Evolutionary conservation across 2,888 invertebrate species (phyloP).

Genomic region (Drosophila siamana): DNA sequence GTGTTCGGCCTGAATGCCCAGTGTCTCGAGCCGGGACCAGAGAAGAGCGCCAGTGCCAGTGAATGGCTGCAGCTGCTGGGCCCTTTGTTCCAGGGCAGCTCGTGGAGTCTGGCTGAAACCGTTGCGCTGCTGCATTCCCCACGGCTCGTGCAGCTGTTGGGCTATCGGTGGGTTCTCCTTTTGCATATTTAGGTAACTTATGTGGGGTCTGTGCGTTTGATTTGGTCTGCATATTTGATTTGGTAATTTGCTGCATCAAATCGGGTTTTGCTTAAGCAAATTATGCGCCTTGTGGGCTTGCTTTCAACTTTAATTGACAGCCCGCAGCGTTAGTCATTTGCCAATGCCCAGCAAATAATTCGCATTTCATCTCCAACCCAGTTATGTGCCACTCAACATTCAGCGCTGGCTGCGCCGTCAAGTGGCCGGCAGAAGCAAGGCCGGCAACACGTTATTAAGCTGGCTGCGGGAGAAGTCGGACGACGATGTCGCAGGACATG

Average conservation of each 20-base stretch:
- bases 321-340: too few relatives aligned
- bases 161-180: slow-evolving; percentile 70
- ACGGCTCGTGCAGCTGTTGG: slow-evolving; percentile 58
- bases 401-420: slow-evolving; percentile 67
- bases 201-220: too few relatives aligned
- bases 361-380: slow-evolving; percentile 20
- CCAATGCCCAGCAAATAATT: too few relatives aligned
- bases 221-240: too few relatives aligned
- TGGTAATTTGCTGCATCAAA: too few relatives aligned
- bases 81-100: slow-evolving; percentile 70
- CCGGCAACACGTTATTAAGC: slow-evolving; percentile 52
- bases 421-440: slow-evolving; percentile 29
- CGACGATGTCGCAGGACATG: slow-evolving; percentile 70
- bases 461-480: slow-evolving; percentile 59
- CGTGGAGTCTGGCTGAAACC: slow-evolving; percentile 67
- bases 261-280: too few relatives aligned
- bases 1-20: slow-evolving; percentile 74
- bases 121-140: slow-evolving; percentile 75
- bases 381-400: slow-evolving; percentile 69
- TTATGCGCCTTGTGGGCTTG: too few relatives aligned
- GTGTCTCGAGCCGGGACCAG: slow-evolving; percentile 13
- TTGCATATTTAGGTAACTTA: too few relatives aligned
- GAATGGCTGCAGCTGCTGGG: slow-evolving; percentile 55
- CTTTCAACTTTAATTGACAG: too few relatives aligned
- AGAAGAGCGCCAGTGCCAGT: background rate